Base-by-base conservation (phyloP, 2,113 vertebrate genomes). In the Pithys albifrons region DNA sequence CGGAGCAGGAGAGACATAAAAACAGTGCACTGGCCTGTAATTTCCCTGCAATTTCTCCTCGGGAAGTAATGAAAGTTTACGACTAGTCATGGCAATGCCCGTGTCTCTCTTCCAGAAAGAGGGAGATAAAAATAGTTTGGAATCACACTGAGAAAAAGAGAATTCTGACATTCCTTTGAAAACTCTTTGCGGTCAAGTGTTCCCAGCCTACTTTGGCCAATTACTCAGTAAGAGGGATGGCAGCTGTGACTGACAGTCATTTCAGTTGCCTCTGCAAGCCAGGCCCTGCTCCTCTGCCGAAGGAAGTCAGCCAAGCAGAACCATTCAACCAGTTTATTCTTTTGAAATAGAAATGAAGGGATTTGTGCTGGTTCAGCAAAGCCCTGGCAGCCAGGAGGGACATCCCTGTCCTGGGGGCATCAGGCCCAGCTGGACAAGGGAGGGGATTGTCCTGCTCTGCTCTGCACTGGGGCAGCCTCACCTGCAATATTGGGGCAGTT, bases 41-140 rank as follows among this genome's bases (percentile, higher is more conserved):
- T 96, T 97, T 94, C 91, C 73, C 88, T 92, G 93, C 73, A 89
- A 85, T 93, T 96, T 94, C 95, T 97, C 85, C 92, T 93, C 4
- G 6, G 91, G 83, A 96, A 95, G 95, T 91, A 92, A 89, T 95
- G 79, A 94, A 92, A 75, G 76, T 87, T 95, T 96, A 96, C 0
- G 2, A 85, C 45, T 35, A 75, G 90, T 73, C 23, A 0, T 46
- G 80, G 91, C 91, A 57, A 78, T 93, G 59, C 82, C 91, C 3
- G 0, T 83, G 83, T 67, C 78, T 91, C 70, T 93, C 65, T 85
- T 86, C 57, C 92, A 93, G 73, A 88, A 88, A 77, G 88, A 19
- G 52, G 69, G 10, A 61, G 85, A 89, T 71, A 92, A 96, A 96
- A 96, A 94, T 84, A 92, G 93, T 72, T 31, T 4, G 9, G 79